Conservation (phyloP, 2,113 vertebrate species). For the Hassar affinis region DNA sequence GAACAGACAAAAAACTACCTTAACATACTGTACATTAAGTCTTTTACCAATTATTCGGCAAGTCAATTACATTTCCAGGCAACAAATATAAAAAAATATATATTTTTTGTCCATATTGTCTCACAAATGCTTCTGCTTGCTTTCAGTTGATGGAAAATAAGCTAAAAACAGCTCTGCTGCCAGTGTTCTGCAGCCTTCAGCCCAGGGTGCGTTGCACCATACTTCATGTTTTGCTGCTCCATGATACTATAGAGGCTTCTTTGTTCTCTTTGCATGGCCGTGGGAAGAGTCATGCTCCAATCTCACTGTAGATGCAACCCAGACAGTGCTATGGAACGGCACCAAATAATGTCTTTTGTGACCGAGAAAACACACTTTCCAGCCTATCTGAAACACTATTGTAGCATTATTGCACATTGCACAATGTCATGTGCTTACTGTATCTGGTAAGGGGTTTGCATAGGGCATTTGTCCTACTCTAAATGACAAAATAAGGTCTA, state of each 20-base stretch:
- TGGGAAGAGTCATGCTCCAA: slow-evolving; percentile 29
- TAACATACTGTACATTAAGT: neutral
- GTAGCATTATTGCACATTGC: neutral
- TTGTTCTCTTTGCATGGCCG: slow-evolving; percentile 31
- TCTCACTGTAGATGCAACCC: slow-evolving; percentile 23
- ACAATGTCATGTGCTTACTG: too few species aligned
- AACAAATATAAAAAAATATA: neutral
- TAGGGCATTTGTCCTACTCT: too few species aligned
- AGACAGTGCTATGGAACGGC: neutral
- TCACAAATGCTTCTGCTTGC: neutral
- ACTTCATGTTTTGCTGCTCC: slow-evolving; percentile 22
- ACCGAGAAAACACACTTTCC: neutral
- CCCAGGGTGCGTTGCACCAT: neutral
- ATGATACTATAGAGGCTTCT: slow-evolving; percentile 14
- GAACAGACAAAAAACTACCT: neutral
- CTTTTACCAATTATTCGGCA: neutral
- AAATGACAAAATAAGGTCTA: too few species aligned
- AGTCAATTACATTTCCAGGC: neutral
- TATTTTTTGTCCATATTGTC: neutral
- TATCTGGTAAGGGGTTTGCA: too few species aligned
- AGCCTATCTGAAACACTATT: neutral
- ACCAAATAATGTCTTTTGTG: neutral
- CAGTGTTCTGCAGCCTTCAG: neutral
- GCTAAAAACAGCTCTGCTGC: neutral
- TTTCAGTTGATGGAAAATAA: neutral